A percentile compares a stretch with the other conserved stretches of the same genome.
Conservation (phyloP, 2,113 vertebrate genomes). For the Miniopterus natalensis region DNA sequence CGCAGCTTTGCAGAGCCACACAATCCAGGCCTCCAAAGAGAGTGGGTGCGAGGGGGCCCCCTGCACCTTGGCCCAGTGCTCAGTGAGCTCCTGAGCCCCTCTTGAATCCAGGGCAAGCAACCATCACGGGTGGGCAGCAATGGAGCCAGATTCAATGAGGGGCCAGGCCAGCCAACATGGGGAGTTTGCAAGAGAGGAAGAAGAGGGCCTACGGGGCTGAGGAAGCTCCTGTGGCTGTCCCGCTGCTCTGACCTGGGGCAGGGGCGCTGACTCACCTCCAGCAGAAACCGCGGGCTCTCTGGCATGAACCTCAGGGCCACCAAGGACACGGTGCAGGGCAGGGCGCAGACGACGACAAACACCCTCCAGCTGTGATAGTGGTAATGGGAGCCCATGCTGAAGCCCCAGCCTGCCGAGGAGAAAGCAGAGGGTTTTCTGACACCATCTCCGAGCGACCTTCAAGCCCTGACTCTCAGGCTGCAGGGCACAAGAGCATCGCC, state of each 20-base stretch:
- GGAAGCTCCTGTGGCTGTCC: neutral
- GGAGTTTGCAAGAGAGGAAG: neutral
- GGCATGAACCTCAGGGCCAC: constrained; percentile 96
- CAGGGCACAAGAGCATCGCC: fast-evolving
- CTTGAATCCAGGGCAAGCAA: fast-evolving
- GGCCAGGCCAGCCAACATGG: fast-evolving
- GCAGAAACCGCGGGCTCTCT: constrained; percentile 96
- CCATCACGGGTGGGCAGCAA: neutral
- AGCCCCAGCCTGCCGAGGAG: constrained; percentile 95
- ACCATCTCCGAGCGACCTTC: neutral
- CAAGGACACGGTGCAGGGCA: constrained; percentile 94
- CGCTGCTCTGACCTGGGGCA: fast-evolving
- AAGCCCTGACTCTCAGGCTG: neutral
- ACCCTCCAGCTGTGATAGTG: constrained; percentile 98
- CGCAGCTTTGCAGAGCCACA: neutral
- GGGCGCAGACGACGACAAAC: constrained; percentile 95
- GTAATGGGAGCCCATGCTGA: constrained; percentile 95
- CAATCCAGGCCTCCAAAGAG: too few species aligned
- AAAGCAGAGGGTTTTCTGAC: neutral
- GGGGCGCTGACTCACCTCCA: constrained; percentile 92
- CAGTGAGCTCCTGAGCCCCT: neutral
- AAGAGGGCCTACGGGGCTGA: neutral
- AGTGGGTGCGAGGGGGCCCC: neutral
- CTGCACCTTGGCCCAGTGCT: fast-evolving
- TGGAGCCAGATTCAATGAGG: neutral